Evolutionary conservation across 2,797 vertebrate species (phyloP).

Genomic region (Ptychadena robeensis): DNA sequence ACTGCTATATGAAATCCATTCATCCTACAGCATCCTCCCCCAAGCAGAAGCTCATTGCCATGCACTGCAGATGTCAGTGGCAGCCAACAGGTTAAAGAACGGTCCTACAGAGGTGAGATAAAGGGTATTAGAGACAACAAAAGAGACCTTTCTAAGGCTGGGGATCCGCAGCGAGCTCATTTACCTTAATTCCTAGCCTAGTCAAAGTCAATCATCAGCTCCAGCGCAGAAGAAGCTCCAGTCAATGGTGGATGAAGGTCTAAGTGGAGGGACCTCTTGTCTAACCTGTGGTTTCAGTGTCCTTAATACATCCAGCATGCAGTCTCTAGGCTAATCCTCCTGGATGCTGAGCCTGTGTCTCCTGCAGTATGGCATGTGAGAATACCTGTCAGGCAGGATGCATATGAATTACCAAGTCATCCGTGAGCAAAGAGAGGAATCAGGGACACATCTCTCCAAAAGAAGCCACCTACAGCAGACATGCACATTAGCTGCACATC

Average conservation of each 20-base stretch:
- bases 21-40: not conserved
- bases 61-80: not conserved
- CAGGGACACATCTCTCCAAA: constrained; percentile 30
- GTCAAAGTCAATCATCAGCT: constrained; percentile 66
- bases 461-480: constrained; percentile 49
- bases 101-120: not conserved
- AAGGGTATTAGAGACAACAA: constrained; percentile 9
- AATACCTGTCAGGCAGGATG: constrained; percentile 41
- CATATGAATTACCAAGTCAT: constrained; percentile 32
- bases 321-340: constrained; percentile 15
- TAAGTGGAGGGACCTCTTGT: constrained; percentile 20
- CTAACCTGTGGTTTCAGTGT: constrained; percentile 25
- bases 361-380: constrained; percentile 12
- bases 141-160: constrained; percentile 34
- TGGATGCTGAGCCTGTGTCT: constrained; percentile 46
- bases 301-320: constrained; percentile 33
- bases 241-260: constrained; percentile 18
- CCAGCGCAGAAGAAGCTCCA: constrained; percentile 43
- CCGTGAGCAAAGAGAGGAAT: constrained; percentile 4
- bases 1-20: not conserved
- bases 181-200: not conserved
- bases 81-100: constrained; percentile 40
- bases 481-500: constrained; percentile 35
- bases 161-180: constrained; percentile 15
- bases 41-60: not conserved